phyloP scores from a whole-genome alignment of 2,113 vertebrate species.

The Onychorhynchus coronatus region DNA sequence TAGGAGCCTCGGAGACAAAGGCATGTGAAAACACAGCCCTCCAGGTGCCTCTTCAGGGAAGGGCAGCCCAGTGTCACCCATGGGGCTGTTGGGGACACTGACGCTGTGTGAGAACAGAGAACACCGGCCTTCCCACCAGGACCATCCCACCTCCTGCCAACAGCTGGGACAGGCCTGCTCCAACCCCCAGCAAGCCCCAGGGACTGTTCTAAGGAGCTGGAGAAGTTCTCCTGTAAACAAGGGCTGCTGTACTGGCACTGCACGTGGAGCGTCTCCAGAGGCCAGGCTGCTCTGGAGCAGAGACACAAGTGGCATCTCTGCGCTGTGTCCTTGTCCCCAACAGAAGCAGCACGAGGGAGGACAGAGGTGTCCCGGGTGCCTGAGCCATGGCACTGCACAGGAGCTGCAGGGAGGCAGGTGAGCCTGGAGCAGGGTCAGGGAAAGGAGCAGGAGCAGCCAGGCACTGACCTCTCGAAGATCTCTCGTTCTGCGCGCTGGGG shows the following conservation, averaged over 20 bases:
- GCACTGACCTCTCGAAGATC: conserved; percentile 77
- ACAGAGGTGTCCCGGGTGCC: neutral
- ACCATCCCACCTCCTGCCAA: neutral
- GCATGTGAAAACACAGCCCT: neutral
- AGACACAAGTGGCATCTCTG: neutral
- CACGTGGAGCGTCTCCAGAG: neutral
- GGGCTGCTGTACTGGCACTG: too few relatives aligned
- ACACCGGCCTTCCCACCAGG: neutral
- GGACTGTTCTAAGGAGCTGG: neutral
- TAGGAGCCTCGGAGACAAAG: neutral
- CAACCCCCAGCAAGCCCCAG: neutral
- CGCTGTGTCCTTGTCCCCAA: neutral
- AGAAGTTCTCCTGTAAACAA: neutral
- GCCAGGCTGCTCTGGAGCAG: neutral
- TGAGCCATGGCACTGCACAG: neutral
- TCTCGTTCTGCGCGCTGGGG: conserved; percentile 72
- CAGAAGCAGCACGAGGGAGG: neutral
- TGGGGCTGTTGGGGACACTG: neutral
- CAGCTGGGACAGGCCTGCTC: neutral
- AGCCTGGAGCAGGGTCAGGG: neutral
- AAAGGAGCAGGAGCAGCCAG: neutral
- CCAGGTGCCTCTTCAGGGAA: neutral
- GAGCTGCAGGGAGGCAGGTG: neutral
- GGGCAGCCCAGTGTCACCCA: neutral
- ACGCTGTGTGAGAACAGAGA: neutral